Conservation (phyloP, 2,888 invertebrate genomes). For the Papilio protenor region DNA sequence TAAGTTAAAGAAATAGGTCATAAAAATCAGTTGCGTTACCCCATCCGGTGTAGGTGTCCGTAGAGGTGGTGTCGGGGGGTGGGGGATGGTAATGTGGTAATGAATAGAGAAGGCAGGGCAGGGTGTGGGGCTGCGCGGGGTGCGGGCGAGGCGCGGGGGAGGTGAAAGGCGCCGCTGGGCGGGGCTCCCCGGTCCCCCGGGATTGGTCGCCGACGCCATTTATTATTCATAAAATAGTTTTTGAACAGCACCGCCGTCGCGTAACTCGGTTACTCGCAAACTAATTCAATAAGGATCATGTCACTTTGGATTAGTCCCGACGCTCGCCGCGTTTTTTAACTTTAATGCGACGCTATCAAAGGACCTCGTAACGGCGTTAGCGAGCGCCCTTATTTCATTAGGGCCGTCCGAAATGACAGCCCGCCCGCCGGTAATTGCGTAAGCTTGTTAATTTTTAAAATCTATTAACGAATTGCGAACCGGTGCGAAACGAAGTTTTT, state of each 20-base stretch:
- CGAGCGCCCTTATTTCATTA: slow-evolving; percentile 66
- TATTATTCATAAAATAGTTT: slow-evolving; percentile 85
- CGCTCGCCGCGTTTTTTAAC: slow-evolving; percentile 64
- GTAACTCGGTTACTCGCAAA: slow-evolving; percentile 64
- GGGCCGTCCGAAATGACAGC: slow-evolving; percentile 68
- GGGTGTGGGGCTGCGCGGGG: slow-evolving; percentile 54
- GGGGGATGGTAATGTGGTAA: slow-evolving; percentile 82
- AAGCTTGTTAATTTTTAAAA: slow-evolving; percentile 79
- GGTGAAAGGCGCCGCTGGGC: slow-evolving; percentile 55
- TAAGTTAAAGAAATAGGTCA: slow-evolving; percentile 15
- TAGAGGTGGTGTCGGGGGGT: slow-evolving; percentile 39
- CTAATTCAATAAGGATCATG: slow-evolving; percentile 83
- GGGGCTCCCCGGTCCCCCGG: slow-evolving; percentile 71
- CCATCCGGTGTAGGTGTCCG: slow-evolving; percentile 66
- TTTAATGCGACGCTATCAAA: slow-evolving; percentile 70
- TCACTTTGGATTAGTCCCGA: slow-evolving; percentile 80
- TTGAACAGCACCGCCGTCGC: slow-evolving; percentile 72
- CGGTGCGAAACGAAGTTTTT: slow-evolving; percentile 58
- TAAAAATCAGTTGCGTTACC: slow-evolving; percentile 73
- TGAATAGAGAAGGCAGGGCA: slow-evolving; percentile 77
- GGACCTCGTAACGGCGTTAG: slow-evolving; percentile 65
- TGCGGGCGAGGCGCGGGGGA: slow-evolving; percentile 48
- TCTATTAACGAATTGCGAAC: slow-evolving; percentile 74
- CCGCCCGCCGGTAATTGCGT: slow-evolving; percentile 66
- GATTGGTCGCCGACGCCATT: slow-evolving; percentile 82